These are phyloP conservation scores for Erebia aethiops DNA, from an alignment of 2,888 invertebrate species.

Conservation along the genomic window DNA sequence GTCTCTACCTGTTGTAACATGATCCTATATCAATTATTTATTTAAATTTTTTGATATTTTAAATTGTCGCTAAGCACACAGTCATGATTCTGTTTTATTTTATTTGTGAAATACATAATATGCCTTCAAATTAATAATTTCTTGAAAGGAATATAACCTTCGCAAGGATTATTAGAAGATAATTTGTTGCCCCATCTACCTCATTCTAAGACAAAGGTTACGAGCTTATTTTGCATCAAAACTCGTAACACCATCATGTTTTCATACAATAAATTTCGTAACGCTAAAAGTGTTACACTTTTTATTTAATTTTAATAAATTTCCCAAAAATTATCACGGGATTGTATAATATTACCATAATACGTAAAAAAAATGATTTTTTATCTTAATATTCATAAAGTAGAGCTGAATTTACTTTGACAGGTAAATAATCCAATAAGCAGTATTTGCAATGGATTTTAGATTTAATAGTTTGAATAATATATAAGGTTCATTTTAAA, in stretches of 20 bases:
- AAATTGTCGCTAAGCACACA: background rate
- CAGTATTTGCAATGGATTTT: slow-evolving; percentile 9
- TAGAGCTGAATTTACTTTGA: slow-evolving; percentile 24
- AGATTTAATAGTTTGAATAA: background rate
- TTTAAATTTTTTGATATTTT: background rate
- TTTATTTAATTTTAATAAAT: slow-evolving; percentile 29
- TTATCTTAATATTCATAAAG: background rate
- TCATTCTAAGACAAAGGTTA: background rate
- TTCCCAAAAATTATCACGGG: slow-evolving; percentile 39
- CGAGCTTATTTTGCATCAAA: background rate
- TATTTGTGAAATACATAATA: background rate
- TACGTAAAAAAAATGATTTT: background rate
- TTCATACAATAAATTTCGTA: slow-evolving; percentile 33
- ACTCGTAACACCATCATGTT: slow-evolving; percentile 18
- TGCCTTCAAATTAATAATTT: too few relatives aligned
- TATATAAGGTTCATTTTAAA: slow-evolving; percentile 24
- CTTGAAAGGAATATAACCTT: too few relatives aligned
- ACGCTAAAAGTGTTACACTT: slow-evolving; percentile 20
- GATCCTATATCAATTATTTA: background rate
- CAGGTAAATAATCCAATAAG: slow-evolving; percentile 12
- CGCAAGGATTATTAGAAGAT: background rate
- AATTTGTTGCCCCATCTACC: background rate
- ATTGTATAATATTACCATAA: slow-evolving; percentile 36
- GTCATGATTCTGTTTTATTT: background rate
- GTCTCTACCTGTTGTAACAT: background rate